phyloP scores from a whole-genome alignment of 2,888 invertebrate genomes.

The Heterodera filipjevi region DNA sequence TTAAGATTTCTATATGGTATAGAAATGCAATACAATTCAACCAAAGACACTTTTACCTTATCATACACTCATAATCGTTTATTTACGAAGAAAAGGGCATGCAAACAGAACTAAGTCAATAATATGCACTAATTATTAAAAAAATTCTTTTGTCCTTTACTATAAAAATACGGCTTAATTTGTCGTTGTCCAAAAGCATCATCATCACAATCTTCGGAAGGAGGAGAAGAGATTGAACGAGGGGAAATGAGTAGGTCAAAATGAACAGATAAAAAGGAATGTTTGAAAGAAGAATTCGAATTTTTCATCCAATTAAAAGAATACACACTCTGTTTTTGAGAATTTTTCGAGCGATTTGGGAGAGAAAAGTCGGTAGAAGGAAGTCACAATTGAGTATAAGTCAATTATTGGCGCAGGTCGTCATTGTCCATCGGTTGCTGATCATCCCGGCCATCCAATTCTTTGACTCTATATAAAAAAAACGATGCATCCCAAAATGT shows the following conservation, averaged over 20 bases:
- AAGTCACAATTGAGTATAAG: neutral
- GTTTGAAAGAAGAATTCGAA: neutral
- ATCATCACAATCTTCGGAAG: neutral
- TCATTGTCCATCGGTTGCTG: neutral
- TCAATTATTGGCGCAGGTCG: neutral
- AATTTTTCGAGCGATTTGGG: neutral
- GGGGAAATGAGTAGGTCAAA: neutral
- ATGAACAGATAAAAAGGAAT: constrained; percentile 1
- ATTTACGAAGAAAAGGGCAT: neutral
- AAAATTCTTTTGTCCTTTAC: neutral
- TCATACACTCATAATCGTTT: neutral
- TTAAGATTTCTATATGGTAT: no score
- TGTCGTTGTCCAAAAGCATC: neutral
- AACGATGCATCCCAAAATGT: no score
- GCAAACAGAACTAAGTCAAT: neutral
- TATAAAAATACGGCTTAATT: neutral
- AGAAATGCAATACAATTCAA: no score
- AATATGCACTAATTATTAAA: neutral
- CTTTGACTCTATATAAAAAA: constrained; percentile 38
- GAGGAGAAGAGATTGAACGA: neutral
- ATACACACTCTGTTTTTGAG: neutral
- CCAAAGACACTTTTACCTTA: no score
- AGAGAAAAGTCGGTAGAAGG: neutral
- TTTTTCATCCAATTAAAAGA: neutral
- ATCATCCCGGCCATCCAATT: constrained; percentile 27